Conservation (phyloP, 2,888 invertebrate genomes). For the Xylocampa areola region DNA sequence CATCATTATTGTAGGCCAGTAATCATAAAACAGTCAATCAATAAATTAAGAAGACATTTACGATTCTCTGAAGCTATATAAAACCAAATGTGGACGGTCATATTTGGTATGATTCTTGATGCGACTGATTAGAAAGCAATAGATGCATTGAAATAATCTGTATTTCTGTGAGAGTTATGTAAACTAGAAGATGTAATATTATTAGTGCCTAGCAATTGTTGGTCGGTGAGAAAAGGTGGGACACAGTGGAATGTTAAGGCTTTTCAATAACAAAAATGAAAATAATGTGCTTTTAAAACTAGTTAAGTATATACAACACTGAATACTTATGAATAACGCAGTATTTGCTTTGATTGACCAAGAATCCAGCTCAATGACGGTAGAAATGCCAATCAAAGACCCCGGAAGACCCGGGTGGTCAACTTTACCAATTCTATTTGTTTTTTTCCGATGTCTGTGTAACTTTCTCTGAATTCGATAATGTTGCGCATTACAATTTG, state of each 20-base stretch:
- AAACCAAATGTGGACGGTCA: constrained; percentile 5
- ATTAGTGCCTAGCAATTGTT: background rate
- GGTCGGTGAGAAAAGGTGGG: too few species aligned
- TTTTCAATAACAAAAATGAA: too few species aligned
- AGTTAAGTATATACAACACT: too few species aligned
- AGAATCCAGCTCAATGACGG: too few species aligned
- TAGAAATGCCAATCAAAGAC: background rate
- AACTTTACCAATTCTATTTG: constrained; percentile 4
- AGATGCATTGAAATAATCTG: background rate
- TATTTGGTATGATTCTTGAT: constrained; percentile 9
- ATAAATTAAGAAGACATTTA: constrained; percentile 12
- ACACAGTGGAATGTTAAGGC: too few species aligned
- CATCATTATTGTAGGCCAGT: too few species aligned
- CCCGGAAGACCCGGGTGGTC: background rate
- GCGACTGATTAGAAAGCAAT: background rate
- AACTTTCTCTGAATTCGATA: constrained; percentile 50
- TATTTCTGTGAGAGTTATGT: background rate
- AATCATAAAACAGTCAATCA: too few species aligned
- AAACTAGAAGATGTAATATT: background rate
- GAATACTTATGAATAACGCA: too few species aligned
- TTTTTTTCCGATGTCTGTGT: constrained; percentile 21
- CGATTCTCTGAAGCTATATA: constrained; percentile 5
- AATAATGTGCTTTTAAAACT: too few species aligned
- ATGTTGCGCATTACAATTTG: constrained; percentile 45
- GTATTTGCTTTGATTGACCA: too few species aligned